A percentile compares a stretch with the other conserved stretches of the same genome.
Conservation (phyloP, 2,797 vertebrate species). For the Chiloscyllium punctatum region DNA sequence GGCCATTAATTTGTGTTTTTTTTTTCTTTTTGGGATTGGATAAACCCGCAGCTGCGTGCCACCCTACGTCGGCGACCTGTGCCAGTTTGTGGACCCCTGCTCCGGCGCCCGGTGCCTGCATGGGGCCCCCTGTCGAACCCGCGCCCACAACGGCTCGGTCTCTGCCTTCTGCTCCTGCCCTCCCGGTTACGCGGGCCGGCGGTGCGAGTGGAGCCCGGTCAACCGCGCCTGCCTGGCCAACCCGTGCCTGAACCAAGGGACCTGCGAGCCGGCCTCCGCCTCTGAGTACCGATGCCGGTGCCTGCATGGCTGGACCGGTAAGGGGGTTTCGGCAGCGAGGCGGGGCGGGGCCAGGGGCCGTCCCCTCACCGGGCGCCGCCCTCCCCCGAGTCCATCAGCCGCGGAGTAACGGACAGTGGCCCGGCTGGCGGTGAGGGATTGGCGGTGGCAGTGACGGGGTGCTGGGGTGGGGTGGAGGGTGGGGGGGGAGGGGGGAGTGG, state of each 20-base stretch:
- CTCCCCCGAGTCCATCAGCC: no score
- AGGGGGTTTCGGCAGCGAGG: not conserved
- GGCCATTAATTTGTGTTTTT: no score
- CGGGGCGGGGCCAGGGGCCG: not conserved
- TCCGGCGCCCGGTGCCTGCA: conserved; percentile 45
- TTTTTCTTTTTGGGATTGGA: no score
- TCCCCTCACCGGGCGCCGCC: no score
- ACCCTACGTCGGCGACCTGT: conserved; percentile 49
- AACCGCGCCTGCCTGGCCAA: conserved; percentile 44
- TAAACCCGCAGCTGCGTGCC: conserved; percentile 49
- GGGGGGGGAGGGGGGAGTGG: no score
- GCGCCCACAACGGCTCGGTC: not conserved
- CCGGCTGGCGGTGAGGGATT: no score
- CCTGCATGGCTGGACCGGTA: conserved; percentile 55
- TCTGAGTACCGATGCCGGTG: conserved; percentile 49
- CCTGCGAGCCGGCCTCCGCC: conserved; percentile 44
- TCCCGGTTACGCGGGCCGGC: conserved; percentile 46
- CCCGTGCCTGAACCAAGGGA: conserved; percentile 50
- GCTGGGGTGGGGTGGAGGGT: no score
- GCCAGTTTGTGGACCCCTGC: conserved; percentile 51
- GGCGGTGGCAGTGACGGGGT: no score
- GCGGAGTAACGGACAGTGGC: no score
- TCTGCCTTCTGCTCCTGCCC: conserved; percentile 46
- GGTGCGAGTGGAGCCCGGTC: conserved; percentile 43
- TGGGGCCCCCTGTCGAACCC: conserved; percentile 46